Percentiles rank a stretch among this genome's conserved stretches.
These are phyloP conservation scores for Ceramica pisi DNA, from an alignment of 2,888 invertebrate genomes.

Conservation along the genomic window DNA sequence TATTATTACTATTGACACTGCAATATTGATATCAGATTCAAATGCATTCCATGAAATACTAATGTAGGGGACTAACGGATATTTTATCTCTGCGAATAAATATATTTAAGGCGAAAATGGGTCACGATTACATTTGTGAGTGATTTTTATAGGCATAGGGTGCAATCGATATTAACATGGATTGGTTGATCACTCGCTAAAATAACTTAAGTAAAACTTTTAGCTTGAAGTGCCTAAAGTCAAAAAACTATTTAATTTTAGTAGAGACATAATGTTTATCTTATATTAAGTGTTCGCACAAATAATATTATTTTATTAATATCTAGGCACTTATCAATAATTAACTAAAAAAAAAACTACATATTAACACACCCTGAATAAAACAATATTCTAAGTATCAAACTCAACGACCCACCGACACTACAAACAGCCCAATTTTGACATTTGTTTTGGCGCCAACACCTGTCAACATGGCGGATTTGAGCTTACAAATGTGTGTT, in stretches of 20 bases:
- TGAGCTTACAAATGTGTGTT: conserved; percentile 81
- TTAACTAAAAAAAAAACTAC: background rate
- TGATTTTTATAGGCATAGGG: background rate
- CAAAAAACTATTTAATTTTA: background rate
- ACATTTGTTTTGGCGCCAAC: conserved; percentile 82
- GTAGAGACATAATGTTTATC: too few species aligned
- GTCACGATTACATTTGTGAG: background rate
- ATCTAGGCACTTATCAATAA: too few species aligned
- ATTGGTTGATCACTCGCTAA: background rate
- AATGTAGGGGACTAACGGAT: background rate
- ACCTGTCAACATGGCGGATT: conserved; percentile 85
- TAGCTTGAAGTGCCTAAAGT: background rate
- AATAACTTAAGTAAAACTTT: background rate
- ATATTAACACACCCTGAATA: background rate
- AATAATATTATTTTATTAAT: background rate
- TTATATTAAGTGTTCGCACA: too few species aligned
- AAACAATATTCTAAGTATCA: conserved; percentile 4
- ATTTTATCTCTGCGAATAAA: conserved; percentile 22
- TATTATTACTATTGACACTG: conserved; percentile 16
- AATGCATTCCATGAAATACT: conserved; percentile 36
- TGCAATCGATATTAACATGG: background rate
- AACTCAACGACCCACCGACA: conserved; percentile 35
- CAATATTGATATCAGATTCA: conserved; percentile 21
- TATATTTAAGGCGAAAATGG: background rate
- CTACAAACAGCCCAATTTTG: conserved; percentile 80